A percentile compares a stretch with the other conserved stretches of the same genome.
These are phyloP conservation scores for Slavum lentiscoides DNA, from an alignment of 2,888 invertebrate species.

Conservation along the genomic window DNA sequence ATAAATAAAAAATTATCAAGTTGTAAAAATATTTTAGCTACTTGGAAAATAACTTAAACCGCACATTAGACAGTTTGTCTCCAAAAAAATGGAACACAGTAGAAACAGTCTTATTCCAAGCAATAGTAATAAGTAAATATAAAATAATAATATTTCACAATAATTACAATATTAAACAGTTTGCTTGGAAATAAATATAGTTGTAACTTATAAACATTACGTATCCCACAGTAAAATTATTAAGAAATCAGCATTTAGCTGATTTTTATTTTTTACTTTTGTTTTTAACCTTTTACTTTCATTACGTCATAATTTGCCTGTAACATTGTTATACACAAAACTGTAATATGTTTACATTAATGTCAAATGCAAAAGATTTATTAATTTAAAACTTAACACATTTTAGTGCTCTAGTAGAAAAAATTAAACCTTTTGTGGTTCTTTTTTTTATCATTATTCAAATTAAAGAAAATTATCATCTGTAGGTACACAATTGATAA, in stretches of 20 bases:
- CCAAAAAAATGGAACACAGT: slow-evolving; percentile 37
- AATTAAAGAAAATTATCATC: slow-evolving; percentile 23
- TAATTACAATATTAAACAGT: slow-evolving; percentile 47
- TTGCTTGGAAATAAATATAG: slow-evolving; percentile 43
- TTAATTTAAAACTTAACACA: slow-evolving; percentile 22
- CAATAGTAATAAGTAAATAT: slow-evolving; percentile 34
- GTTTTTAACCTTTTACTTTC: neutral
- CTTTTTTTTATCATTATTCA: neutral
- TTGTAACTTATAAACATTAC: slow-evolving; percentile 25
- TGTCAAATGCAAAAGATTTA: slow-evolving; percentile 23
- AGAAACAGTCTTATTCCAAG: slow-evolving; percentile 50
- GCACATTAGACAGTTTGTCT: slow-evolving; percentile 19
- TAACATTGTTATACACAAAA: slow-evolving; percentile 17
- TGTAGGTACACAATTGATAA: slow-evolving; percentile 48
- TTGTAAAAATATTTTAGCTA: slow-evolving; percentile 41
- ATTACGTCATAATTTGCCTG: neutral
- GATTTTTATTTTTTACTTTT: slow-evolving; percentile 18
- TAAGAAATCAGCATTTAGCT: slow-evolving; percentile 17
- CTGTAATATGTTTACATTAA: slow-evolving; percentile 1
- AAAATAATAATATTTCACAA: slow-evolving; percentile 41
- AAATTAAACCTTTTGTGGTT: slow-evolving; percentile 14
- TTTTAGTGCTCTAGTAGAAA: neutral
- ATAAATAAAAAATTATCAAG: slow-evolving; percentile 31
- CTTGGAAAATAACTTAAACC: slow-evolving; percentile 49
- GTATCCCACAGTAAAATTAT: slow-evolving; percentile 45